Conservation (phyloP, 2,888 invertebrate genomes). For the Sepiola atlantica region DNA sequence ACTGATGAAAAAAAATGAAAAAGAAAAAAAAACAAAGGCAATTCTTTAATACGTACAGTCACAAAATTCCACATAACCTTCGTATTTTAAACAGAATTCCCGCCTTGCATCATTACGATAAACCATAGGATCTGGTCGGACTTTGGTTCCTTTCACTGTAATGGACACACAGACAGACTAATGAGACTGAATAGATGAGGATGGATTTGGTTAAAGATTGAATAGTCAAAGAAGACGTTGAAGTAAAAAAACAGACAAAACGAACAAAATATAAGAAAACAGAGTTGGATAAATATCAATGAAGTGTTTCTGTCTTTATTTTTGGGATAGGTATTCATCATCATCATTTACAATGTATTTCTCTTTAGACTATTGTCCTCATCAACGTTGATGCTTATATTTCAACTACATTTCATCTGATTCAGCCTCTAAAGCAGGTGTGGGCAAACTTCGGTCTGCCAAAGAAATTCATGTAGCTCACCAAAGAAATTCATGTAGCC, state of each 20-base stretch:
- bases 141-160: conserved; percentile 68
- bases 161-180: conserved; percentile 39
- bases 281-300: not conserved
- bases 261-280: not conserved
- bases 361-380: no score
- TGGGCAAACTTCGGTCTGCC: no score
- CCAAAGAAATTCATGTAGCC: no score
- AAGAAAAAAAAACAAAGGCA: not conserved
- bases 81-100: conserved; percentile 75
- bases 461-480: no score
- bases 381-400: no score
- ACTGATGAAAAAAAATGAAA: not conserved
- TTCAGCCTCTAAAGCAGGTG: no score
- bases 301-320: no score
- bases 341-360: no score
- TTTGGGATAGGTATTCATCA: no score
- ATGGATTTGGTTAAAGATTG: not conserved
- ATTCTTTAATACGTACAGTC: conserved; percentile 64
- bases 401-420: no score
- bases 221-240: not conserved
- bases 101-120: conserved; percentile 74
- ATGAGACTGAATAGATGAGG: conserved; percentile 8
- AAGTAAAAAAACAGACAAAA: not conserved
- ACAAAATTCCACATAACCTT: conserved; percentile 76
- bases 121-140: conserved; percentile 73